phyloP scores from a whole-genome alignment of 2,113 vertebrate genomes.

The Prietella phreatophila region DNA sequence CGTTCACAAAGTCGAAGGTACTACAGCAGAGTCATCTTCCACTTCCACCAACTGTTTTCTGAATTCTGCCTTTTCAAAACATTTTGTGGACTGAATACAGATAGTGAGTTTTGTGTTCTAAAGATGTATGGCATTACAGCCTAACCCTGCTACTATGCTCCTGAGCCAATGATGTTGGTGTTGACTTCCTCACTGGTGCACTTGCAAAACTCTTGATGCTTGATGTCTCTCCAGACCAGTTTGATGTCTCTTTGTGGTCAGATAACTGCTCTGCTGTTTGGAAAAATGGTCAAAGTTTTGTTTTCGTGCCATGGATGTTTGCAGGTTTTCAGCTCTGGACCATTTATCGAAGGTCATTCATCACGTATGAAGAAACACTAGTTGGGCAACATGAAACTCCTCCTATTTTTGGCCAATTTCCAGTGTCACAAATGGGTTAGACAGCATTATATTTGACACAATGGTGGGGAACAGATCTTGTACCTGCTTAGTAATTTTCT shows the following conservation, averaged over 20 bases:
- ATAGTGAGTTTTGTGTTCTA: too few relatives aligned
- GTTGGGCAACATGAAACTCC: neutral
- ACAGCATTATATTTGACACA: constrained; percentile 61
- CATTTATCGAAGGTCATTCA: neutral
- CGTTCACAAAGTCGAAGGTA: too few relatives aligned
- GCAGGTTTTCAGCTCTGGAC: neutral
- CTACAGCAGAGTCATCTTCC: too few relatives aligned
- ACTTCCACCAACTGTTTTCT: too few relatives aligned
- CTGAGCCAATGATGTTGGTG: too few relatives aligned
- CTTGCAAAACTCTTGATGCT: neutral
- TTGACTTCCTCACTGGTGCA: too few relatives aligned
- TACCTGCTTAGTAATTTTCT: too few relatives aligned
- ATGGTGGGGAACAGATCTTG: too few relatives aligned
- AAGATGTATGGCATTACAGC: too few relatives aligned
- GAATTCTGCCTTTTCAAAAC: too few relatives aligned
- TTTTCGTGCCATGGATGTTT: neutral
- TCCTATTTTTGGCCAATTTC: neutral
- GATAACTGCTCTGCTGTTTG: neutral
- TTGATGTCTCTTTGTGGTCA: neutral
- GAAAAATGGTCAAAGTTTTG: neutral
- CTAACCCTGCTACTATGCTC: too few relatives aligned
- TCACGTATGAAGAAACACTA: neutral
- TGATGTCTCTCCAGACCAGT: neutral
- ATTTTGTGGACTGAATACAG: too few relatives aligned
- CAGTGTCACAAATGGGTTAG: neutral